Percentiles rank a stretch among this genome's conserved stretches.
phyloP scores from a whole-genome alignment of 1,140 invertebrate species.

The Branchinecta lindahli region DNA sequence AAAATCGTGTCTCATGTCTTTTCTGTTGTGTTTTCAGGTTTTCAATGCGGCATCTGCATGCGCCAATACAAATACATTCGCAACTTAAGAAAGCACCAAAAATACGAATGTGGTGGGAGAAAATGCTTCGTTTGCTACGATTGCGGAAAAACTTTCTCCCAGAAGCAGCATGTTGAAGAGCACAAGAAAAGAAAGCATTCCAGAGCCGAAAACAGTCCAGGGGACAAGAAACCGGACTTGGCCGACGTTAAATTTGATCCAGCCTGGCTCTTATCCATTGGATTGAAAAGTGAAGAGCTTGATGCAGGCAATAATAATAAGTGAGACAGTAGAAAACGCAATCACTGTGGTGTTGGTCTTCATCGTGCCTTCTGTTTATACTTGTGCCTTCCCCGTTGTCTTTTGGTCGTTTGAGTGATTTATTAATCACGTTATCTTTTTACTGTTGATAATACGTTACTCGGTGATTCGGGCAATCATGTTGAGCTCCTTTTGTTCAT shows the following conservation, averaged over 20 bases:
- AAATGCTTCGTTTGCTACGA: not conserved
- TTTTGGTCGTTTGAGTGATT: no score
- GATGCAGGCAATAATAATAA: conserved; percentile 2
- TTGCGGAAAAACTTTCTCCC: not conserved
- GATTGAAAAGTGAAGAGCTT: not conserved
- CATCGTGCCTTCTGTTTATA: no score
- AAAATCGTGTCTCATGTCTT: no score
- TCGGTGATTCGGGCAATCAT: no score
- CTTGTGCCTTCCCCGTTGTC: no score
- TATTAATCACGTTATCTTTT: no score
- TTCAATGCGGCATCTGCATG: not conserved
- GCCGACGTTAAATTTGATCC: not conserved
- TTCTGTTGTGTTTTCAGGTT: not conserved
- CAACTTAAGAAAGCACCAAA: conserved; percentile 4
- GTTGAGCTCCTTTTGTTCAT: no score
- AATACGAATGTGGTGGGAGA: conserved; percentile 1
- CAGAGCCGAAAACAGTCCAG: no score
- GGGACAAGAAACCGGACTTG: not conserved
- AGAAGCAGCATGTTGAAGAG: conserved; percentile 6
- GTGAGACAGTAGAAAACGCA: not conserved
- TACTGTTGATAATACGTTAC: no score
- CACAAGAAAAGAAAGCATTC: conserved; percentile 1
- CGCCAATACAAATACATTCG: conserved; percentile 10
- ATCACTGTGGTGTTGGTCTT: no score
- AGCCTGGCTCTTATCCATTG: not conserved